Evolutionary conservation across 53 echinoderm and acorn worm species (phyloP).

Genomic region (Echinarachnius parma): DNA sequence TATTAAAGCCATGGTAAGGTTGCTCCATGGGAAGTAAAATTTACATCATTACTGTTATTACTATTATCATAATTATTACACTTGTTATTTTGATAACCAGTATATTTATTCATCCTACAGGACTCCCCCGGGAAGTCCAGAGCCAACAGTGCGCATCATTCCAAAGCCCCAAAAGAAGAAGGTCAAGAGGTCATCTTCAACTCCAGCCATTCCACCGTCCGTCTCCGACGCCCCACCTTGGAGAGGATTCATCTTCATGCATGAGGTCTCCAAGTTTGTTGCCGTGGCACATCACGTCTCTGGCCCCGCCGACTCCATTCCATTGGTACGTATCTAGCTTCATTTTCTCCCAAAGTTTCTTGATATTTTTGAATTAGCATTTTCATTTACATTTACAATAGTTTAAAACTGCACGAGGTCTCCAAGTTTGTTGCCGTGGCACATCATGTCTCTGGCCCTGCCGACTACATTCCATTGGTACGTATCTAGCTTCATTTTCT

Average conservation of each 20-base stretch:
- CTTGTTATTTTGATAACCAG: too few species aligned
- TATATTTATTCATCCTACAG: neutral
- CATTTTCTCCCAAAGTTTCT: too few species aligned
- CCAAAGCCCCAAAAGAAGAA: slow-evolving; percentile 44
- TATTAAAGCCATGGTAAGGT: too few species aligned
- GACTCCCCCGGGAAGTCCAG: slow-evolving; percentile 26
- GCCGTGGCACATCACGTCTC: slow-evolving; percentile 83
- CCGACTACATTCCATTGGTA: slow-evolving; percentile 66
- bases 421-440: slow-evolving; percentile 76
- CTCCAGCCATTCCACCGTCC: slow-evolving; percentile 22
- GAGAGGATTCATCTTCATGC: slow-evolving; percentile 88
- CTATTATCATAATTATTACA: too few species aligned
- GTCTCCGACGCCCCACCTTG: too few species aligned
- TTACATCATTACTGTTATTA: too few species aligned
- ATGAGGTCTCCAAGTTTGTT: slow-evolving; percentile 80
- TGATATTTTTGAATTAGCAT: too few species aligned
- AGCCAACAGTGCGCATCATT: neutral
- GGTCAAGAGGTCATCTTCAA: slow-evolving; percentile 44
- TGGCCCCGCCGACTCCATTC: slow-evolving; percentile 66
- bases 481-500: slow-evolving; percentile 14
- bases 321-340: slow-evolving; percentile 55
- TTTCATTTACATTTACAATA: too few species aligned
- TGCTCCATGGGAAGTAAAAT: too few species aligned
- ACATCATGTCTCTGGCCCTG: slow-evolving; percentile 86
- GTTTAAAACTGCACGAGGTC: too few species aligned